Conservation (phyloP, 2,888 invertebrate species). For the Nemotelus pantherinus region DNA sequence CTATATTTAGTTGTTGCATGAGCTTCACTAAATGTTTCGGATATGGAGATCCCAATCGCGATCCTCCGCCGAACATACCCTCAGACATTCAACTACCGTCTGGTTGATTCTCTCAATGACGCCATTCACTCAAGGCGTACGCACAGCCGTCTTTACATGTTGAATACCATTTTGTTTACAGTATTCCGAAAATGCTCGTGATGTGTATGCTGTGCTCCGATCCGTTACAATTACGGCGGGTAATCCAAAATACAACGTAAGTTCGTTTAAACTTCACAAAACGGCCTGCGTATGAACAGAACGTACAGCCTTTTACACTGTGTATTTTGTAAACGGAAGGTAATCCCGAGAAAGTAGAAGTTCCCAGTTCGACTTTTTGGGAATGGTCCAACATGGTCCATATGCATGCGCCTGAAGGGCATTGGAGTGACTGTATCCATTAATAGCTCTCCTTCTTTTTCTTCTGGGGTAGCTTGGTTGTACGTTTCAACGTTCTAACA, state of each 20-base stretch:
- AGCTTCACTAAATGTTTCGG: no score
- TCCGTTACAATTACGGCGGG: constrained; percentile 54
- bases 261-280: constrained; percentile 46
- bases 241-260: constrained; percentile 53
- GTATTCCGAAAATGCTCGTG: constrained; percentile 52
- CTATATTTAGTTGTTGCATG: constrained; percentile 47
- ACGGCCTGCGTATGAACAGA: constrained; percentile 50
- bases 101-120: constrained; percentile 49
- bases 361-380: not conserved
- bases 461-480: no score
- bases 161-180: constrained; percentile 52
- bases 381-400: not conserved
- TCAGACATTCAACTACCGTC: constrained; percentile 49
- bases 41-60: constrained; percentile 51
- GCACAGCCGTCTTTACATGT: constrained; percentile 53
- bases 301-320: no score
- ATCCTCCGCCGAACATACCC: constrained; percentile 44
- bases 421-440: not conserved
- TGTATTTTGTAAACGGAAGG: no score
- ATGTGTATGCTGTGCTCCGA: constrained; percentile 55
- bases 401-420: not conserved
- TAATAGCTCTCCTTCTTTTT: no score
- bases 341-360: no score
- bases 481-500: no score
- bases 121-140: constrained; percentile 51